Base-by-base conservation (phyloP, 1,140 invertebrate genomes). In the Diachasma alloeum region DNA sequence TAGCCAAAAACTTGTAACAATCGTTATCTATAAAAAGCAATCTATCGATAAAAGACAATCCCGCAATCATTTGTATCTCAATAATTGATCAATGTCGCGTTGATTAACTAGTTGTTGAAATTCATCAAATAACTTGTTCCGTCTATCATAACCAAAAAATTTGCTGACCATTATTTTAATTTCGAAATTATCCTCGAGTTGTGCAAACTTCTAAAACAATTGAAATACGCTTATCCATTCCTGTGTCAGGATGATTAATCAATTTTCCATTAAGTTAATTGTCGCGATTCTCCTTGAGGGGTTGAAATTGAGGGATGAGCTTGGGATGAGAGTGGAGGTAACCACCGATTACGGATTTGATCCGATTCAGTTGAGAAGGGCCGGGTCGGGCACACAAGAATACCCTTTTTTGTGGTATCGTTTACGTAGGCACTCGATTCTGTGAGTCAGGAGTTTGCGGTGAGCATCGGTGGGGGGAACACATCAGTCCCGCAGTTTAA, bases 231-330 rank as follows among this genome's bases (percentile, higher is more conserved):
- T n/a, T n/a, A n/a, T n/a, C n/a, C n/a, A n/a, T n/a, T 42, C n/a
- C 68, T 44, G 19, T 70, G 37, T 42, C 17, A 39, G 39, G n/a
- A 44, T 46, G 56, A 67, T 39, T 67, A 19, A 74, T 74, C 44
- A 74, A 67, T 67, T 66, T 67, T 74, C 72, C 37, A 67, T 67
- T 46, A 39, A 42, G n/a, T 22, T 44, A 67, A 66, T 67, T 67
- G 37, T 19, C 72, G 59, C 24, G 26, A 39, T 67, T 11, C 10
- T 39, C 26, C 53, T 59, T 59, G n/a, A 22, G 53, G 19, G 17
- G 8, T 59, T 9, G 53, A 59, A 59, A 59, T 31, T 31, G 31
- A 31, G 31, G 31, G 31, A 31, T 31, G 31, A 31, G 31, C 53
- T 59, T 9, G 53, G 15, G n/a, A 19, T 22, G 53, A 59, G 53